Base-by-base conservation (phyloP, 2,113 vertebrate genomes). In the Collichthys lucidus region DNA sequence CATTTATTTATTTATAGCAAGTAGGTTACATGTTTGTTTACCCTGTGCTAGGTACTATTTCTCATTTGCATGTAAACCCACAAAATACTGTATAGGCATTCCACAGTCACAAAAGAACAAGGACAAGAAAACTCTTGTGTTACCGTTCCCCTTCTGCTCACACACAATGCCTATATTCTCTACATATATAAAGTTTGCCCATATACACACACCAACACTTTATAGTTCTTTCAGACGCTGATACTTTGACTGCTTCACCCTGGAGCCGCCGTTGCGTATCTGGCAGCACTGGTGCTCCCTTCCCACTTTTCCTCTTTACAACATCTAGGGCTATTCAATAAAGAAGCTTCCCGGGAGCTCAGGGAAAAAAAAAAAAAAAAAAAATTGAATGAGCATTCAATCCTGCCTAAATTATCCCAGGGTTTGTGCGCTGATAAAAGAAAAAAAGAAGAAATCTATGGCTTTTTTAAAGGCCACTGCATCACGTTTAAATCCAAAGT, bases 251-350 rank as follows among this genome's bases (percentile, higher is more conserved):
- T 67, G 55, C 75, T 74, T 86, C 72, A 81, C 85, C 86, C 88
- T 29, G 72, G 71, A 90, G 86, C 89, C 72, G 60, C 67, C 11
- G 5, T 52, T 82, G 86, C 84, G 59, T 87, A 85, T 88, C 84
- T 77, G 67, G 83, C 85, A 90, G 89, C 86, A 17, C 66, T 71
- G 83, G 74, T 80, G 75, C 86, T 92, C 86, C 85, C 88, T 87
- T 83, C 82, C 89, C 82, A 89, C 91, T 89, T 90, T 85, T 84
- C 80, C 82, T 80, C 83, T 90, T 91, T 88, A 87, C 79, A 89
- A 67, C 88, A 86, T 85, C 73, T 46, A 53, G 65, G 83, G 73
- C 85, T 83, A 80, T 93, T 94, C 92, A 91, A 94, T 92, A 91
- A 92, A 92, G 83, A 90, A 91, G 86, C 92, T 92, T 87, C 14